Evolutionary conservation across 2,888 invertebrate genomes (phyloP), one percentile per base, ranked within the genome.

Genomic region (Rotaria socialis): DNA sequence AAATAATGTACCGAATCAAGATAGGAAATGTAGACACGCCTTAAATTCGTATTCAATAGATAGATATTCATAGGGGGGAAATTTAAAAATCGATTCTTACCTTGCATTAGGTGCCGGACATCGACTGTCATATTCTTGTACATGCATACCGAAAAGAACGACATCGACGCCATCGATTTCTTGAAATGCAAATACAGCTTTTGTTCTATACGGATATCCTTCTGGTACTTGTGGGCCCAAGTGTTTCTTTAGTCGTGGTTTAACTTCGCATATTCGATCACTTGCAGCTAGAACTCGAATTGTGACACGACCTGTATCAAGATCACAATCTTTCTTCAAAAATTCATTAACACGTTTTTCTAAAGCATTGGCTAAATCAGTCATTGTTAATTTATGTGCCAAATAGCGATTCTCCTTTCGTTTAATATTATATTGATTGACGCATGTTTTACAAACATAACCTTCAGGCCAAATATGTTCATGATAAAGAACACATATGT

Each of bases 101-200:
- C 47, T 94, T 88, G 95, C 96, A 92, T 99, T 99, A 0, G 98
- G 98, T 88, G 94, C 93, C 19, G 96, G 95, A 92, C 96, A 96
- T 90, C 97, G 96, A 85, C 97, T 97, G 52, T 98, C 98, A 92
- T 99, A 99, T 92, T 99, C 99, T 93, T 99, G 99, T 47, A 99
- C 99, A 92, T 99, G 99, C 96, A 99, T 97, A 88, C 99, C 99
- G 92, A 99, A 99, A 93, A 99, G 98, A 92, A 98, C 99, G 22
- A 99, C 96, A 92, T 99, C 99, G 84, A 95, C 94, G 84, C 98
- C 98, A 91, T 99, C 97, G 86, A 99, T 95, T 90, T 99, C 97
- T 92, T 99, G 98, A 92, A 99, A 99, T 87, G 99, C 99, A 93
- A 99, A 99, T 89, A 99, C 93, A 22, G 99, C 98, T 93, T 99